Conservation (phyloP, 2,888 invertebrate species). For the Nomada ferruginata region DNA sequence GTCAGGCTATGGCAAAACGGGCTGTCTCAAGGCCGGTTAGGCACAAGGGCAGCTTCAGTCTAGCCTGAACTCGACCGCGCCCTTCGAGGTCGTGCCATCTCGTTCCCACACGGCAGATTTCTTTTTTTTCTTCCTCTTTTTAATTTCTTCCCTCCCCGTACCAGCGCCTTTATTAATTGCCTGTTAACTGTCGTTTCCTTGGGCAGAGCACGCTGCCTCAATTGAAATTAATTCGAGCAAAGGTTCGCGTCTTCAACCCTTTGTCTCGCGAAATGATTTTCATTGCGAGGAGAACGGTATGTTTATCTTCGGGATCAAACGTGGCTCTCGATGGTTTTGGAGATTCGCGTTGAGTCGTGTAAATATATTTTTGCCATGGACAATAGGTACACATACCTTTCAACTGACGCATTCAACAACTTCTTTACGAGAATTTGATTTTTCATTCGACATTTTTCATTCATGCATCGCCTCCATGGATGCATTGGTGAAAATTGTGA, state of each 20-base stretch:
- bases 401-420: no score
- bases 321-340: no score
- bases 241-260: neutral
- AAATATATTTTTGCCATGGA: no score
- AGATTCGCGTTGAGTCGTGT: no score
- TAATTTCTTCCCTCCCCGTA: neutral
- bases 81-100: slow-evolving; percentile 80
- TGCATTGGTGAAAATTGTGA: no score
- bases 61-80: slow-evolving; percentile 80
- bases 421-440: no score
- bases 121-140: slow-evolving; percentile 28
- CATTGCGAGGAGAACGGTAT: no score
- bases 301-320: no score
- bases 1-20: slow-evolving; percentile 72
- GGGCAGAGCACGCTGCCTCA: neutral
- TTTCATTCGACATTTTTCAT: no score
- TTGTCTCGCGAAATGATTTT: neutral
- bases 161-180: slow-evolving; percentile 49
- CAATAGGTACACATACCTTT: no score
- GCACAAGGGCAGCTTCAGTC: slow-evolving; percentile 82
- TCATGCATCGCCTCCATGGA: no score
- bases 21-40: slow-evolving; percentile 81
- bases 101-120: slow-evolving; percentile 70
- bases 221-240: slow-evolving; percentile 22
- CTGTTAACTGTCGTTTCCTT: slow-evolving; percentile 37